Evolutionary conservation across 2,888 invertebrate species (phyloP).

Genomic region (Amiota communis): DNA sequence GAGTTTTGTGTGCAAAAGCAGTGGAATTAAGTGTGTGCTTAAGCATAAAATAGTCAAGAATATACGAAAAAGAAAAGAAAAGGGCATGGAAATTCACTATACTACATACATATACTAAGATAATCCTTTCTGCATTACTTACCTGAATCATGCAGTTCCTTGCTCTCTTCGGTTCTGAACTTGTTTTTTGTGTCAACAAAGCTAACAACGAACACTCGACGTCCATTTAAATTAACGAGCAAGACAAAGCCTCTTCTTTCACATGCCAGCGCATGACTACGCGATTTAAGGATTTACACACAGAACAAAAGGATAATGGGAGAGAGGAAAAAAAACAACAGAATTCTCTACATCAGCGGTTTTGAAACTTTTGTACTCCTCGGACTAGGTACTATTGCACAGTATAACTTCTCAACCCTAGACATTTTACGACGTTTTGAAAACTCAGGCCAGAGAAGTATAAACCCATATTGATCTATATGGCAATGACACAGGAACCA

Average conservation of each 20-base stretch:
- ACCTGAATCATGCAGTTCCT: neutral
- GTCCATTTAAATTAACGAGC: conserved; percentile 43
- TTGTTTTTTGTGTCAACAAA: neutral
- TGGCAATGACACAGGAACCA: too few species aligned
- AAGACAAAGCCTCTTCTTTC: conserved; percentile 17
- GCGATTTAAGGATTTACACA: conserved; percentile 29
- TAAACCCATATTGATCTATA: too few species aligned
- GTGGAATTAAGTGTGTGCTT: conserved; percentile 11
- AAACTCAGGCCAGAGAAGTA: too few species aligned
- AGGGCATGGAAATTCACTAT: conserved; percentile 4
- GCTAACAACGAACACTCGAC: conserved; percentile 8
- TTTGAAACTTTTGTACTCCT: too few species aligned
- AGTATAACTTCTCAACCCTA: too few species aligned
- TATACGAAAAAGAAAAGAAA: conserved; percentile 3
- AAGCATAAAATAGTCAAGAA: conserved; percentile 19
- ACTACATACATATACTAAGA: neutral
- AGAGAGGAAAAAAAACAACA: conserved; percentile 6
- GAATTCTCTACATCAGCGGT: too few species aligned
- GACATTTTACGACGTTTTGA: too few species aligned
- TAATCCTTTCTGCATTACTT: neutral
- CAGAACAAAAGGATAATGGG: neutral
- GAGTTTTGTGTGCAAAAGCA: neutral
- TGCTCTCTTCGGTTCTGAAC: neutral
- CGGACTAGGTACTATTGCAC: too few species aligned
- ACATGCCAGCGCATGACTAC: conserved; percentile 25